A percentile compares a stretch with the other conserved stretches of the same genome.
Evolutionary conservation across 2,888 invertebrate species (phyloP).

Genomic region (Drosophila putrida): DNA sequence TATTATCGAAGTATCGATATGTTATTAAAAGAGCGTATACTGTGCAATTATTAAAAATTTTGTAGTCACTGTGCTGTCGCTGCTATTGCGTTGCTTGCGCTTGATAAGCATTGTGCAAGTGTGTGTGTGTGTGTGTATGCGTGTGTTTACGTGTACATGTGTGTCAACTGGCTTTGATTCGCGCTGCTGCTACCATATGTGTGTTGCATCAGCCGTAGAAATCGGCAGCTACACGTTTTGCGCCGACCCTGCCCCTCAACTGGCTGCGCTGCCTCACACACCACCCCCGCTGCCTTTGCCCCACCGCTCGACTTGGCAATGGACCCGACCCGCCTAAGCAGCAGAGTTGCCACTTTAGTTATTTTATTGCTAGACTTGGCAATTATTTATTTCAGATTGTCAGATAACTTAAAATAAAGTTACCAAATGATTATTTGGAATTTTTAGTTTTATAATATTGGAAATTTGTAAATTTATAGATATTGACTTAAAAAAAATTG

Average conservation of each 20-base stretch:
- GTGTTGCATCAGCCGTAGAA: slow-evolving; percentile 79
- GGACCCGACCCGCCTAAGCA: slow-evolving; percentile 39
- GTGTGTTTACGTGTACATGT: slow-evolving; percentile 35
- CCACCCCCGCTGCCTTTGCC: slow-evolving; percentile 13
- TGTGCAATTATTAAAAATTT: slow-evolving; percentile 23
- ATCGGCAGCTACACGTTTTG: slow-evolving; percentile 68
- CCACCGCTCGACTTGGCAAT: slow-evolving; percentile 18
- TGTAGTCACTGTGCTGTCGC: slow-evolving; percentile 54
- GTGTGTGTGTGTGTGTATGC: slow-evolving; percentile 30
- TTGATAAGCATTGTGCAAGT: slow-evolving; percentile 58
- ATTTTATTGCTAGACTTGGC: too few relatives aligned
- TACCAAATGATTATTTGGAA: too few relatives aligned
- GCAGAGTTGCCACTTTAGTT: slow-evolving; percentile 13
- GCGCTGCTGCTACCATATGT: slow-evolving; percentile 51
- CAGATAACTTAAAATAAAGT: too few relatives aligned
- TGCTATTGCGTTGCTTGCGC: slow-evolving; percentile 74
- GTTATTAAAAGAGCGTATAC: neutral
- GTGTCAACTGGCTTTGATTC: slow-evolving; percentile 75
- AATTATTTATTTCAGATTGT: too few relatives aligned
- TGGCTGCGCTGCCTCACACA: slow-evolving; percentile 21
- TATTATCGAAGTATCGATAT: neutral
- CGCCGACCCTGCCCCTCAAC: slow-evolving; percentile 58
- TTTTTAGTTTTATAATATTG: too few relatives aligned
- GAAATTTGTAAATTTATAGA: too few relatives aligned
- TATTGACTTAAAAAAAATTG: too few relatives aligned